Percentiles rank a stretch among this genome's conserved stretches.
Conservation (phyloP, 2,888 invertebrate genomes). For the Ochropacha duplaris region DNA sequence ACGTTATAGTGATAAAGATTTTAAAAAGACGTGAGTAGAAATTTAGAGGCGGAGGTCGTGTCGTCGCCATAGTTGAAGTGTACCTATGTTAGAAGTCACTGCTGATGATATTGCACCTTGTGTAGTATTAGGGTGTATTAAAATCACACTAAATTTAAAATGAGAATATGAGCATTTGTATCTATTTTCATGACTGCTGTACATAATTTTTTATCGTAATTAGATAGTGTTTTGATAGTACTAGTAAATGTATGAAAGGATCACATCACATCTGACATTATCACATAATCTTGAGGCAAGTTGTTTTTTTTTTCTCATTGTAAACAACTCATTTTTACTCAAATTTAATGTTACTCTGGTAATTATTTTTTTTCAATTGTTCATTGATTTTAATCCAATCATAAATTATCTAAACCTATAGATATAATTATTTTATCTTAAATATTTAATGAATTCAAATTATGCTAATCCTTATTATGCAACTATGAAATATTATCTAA, state of each 20-base stretch:
- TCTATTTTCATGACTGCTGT: background rate
- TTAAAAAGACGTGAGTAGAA: slow-evolving; percentile 36
- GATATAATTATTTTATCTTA: too few relatives aligned
- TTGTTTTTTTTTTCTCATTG: slow-evolving; percentile 14
- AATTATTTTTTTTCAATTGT: background rate
- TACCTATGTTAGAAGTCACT: slow-evolving; percentile 67
- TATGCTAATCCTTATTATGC: too few relatives aligned
- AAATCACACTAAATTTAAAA: slow-evolving; percentile 65
- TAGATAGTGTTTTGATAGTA: background rate
- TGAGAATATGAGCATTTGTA: slow-evolving; percentile 36
- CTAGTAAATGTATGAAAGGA: background rate
- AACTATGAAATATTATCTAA: too few relatives aligned
- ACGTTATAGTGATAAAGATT: slow-evolving; percentile 32
- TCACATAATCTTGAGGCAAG: slow-evolving; percentile 14
- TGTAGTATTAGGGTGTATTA: slow-evolving; percentile 66
- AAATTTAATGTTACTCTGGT: background rate
- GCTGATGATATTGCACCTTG: slow-evolving; percentile 47
- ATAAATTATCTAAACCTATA: background rate
- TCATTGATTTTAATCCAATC: background rate
- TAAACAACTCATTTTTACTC: slow-evolving; percentile 14
- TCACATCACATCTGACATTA: background rate
- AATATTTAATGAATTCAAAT: too few relatives aligned
- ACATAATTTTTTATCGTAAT: background rate
- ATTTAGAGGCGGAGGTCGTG: slow-evolving; percentile 48
- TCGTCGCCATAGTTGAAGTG: slow-evolving; percentile 74